Percentiles rank a stretch among this genome's conserved stretches.
phyloP scores from a whole-genome alignment of 2,113 vertebrate species.

The Alexandromys fortis region DNA sequence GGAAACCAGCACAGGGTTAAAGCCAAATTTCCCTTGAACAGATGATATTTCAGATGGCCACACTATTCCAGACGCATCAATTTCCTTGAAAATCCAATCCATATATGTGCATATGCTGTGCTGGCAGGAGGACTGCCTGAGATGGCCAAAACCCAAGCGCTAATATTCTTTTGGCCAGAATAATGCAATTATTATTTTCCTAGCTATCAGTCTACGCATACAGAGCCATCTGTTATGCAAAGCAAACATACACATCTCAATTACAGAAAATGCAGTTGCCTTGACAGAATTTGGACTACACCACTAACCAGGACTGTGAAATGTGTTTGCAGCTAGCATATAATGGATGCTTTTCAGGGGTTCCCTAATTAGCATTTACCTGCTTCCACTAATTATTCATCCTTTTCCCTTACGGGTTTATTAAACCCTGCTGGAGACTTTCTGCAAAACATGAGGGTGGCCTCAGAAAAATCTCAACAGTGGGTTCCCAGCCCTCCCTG shows the following conservation, averaged over 20 bases:
- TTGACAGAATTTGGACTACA: conserved; percentile 92
- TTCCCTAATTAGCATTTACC: conserved; percentile 91
- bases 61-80: conserved; percentile 95
- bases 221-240: conserved; percentile 97
- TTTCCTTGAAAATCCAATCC: conserved; percentile 95
- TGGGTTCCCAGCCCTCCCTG: conserved; percentile 69
- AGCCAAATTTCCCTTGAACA: conserved; percentile 91
- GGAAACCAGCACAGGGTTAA: conserved; percentile 88
- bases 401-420: conserved; percentile 86
- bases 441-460: conserved; percentile 82
- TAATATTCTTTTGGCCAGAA: conserved; percentile 98
- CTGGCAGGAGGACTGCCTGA: conserved; percentile 93
- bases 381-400: conserved; percentile 90
- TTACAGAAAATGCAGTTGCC: conserved; percentile 97
- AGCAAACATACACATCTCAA: conserved; percentile 98
- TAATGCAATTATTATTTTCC: conserved; percentile 99
- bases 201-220: conserved; percentile 99
- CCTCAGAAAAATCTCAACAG: conserved; percentile 81
- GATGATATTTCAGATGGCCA: conserved; percentile 94
- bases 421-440: conserved; percentile 85
- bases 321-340: conserved; percentile 89
- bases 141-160: conserved; percentile 96
- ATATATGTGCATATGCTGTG: conserved; percentile 95
- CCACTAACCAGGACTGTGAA: conserved; percentile 90
- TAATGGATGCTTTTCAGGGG: conserved; percentile 90